These are phyloP conservation scores for Tinamus guttatus DNA, from an alignment of 2,113 vertebrate genomes.

Conservation along the genomic window DNA sequence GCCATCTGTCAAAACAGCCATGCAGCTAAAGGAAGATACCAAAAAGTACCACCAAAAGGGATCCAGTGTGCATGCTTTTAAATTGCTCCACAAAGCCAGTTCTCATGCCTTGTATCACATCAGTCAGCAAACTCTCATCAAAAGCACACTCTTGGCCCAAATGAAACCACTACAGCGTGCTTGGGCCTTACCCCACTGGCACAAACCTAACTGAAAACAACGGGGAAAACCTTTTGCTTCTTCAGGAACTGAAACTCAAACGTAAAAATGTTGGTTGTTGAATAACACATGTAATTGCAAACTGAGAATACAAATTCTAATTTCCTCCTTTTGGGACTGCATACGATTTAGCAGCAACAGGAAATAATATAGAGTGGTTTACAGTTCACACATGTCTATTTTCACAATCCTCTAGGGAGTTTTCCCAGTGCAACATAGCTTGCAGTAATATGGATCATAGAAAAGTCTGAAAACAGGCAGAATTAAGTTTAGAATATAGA, in stretches of 20 bases:
- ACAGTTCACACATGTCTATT: background rate
- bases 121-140: background rate
- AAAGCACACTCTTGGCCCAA: background rate
- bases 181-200: background rate
- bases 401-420: background rate
- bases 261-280: background rate
- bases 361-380: background rate
- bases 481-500: background rate
- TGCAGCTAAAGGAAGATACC: background rate
- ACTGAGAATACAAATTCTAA: background rate
- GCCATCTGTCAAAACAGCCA: background rate
- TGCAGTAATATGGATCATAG: background rate
- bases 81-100: background rate
- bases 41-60: background rate
- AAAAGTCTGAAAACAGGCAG: background rate
- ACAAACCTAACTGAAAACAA: background rate
- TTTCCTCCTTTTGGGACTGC: background rate
- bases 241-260: background rate
- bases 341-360: background rate
- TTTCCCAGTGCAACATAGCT: background rate
- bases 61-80: background rate
- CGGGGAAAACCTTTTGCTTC: background rate
- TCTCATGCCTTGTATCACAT: background rate
- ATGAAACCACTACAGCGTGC: accelerated
- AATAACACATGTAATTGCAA: background rate